A percentile compares a stretch with the other conserved stretches of the same genome.
phyloP scores from a whole-genome alignment of 2,888 invertebrate species.

The Athetis lepigone region DNA sequence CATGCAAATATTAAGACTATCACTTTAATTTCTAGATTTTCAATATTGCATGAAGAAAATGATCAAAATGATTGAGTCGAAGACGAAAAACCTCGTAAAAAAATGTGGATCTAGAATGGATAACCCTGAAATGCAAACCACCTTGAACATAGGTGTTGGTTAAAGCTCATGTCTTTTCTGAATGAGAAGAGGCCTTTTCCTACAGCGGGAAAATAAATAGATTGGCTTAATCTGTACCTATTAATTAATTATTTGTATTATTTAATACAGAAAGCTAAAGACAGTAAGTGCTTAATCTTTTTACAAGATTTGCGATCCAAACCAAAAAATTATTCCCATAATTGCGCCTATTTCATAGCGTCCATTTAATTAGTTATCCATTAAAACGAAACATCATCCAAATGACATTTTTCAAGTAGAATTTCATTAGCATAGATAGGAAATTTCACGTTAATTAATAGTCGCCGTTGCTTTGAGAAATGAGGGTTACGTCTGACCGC shows the following conservation, averaged over 20 bases:
- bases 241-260: too few relatives aligned
- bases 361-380: conserved; percentile 33
- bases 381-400: conserved; percentile 62
- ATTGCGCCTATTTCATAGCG: background rate
- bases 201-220: too few relatives aligned
- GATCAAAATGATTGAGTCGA: too few relatives aligned
- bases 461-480: conserved; percentile 80
- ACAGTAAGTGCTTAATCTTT: background rate
- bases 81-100: too few relatives aligned
- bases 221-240: too few relatives aligned
- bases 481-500: conserved; percentile 85
- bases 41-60: too few relatives aligned
- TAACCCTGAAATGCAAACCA: too few relatives aligned
- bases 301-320: too few relatives aligned
- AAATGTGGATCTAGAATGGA: too few relatives aligned
- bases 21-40: conserved; percentile 16
- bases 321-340: conserved; percentile 21
- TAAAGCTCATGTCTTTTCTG: too few relatives aligned
- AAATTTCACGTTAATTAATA: conserved; percentile 81
- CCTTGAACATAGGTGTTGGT: too few relatives aligned
- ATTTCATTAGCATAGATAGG: conserved; percentile 82
- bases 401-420: conserved; percentile 72
- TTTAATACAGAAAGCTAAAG: conserved; percentile 15
- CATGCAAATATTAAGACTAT: background rate
- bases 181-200: too few relatives aligned